phyloP scores from a whole-genome alignment of 2,888 invertebrate genomes.

The Thecocarcelia acutangulata region DNA sequence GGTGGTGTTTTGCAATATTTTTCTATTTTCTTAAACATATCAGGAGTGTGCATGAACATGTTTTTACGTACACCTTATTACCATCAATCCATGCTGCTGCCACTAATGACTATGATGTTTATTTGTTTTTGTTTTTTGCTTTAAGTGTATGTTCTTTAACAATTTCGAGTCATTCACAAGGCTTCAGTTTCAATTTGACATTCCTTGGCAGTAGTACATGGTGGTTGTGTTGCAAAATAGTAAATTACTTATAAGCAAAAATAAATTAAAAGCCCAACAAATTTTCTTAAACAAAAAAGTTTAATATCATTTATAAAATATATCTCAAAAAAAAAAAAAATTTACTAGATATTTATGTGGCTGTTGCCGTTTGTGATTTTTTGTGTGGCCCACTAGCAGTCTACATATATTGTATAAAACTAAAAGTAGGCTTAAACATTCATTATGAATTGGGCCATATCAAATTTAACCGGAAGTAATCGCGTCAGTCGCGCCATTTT shows the following conservation, averaged over 20 bases:
- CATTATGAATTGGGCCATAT: slow-evolving; percentile 81
- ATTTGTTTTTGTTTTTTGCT: slow-evolving; percentile 22
- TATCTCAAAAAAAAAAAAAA: too few species aligned
- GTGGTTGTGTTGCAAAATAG: slow-evolving; percentile 41
- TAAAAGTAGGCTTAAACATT: slow-evolving; percentile 32
- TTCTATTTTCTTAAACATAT: slow-evolving; percentile 23
- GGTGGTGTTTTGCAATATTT: slow-evolving; percentile 22
- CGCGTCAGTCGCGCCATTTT: slow-evolving; percentile 81
- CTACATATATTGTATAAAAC: neutral
- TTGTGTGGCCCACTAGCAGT: slow-evolving; percentile 15
- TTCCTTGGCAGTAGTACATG: slow-evolving; percentile 67
- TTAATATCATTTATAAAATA: slow-evolving; percentile 32
- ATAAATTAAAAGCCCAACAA: slow-evolving; percentile 9
- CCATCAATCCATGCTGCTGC: slow-evolving; percentile 59
- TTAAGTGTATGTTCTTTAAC: slow-evolving; percentile 59
- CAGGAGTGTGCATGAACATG: slow-evolving; percentile 14
- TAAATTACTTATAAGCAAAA: slow-evolving; percentile 20
- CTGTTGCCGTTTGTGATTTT: neutral
- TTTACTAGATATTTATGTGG: too few species aligned
- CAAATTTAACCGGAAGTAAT: slow-evolving; percentile 81
- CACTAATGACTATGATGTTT: slow-evolving; percentile 62
- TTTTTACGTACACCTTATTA: slow-evolving; percentile 28
- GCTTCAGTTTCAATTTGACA: slow-evolving; percentile 71
- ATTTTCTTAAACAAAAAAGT: slow-evolving; percentile 25
- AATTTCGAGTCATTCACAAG: slow-evolving; percentile 67